Conservation (phyloP, 2,888 invertebrate species). For the Cheilosia scutellata region DNA sequence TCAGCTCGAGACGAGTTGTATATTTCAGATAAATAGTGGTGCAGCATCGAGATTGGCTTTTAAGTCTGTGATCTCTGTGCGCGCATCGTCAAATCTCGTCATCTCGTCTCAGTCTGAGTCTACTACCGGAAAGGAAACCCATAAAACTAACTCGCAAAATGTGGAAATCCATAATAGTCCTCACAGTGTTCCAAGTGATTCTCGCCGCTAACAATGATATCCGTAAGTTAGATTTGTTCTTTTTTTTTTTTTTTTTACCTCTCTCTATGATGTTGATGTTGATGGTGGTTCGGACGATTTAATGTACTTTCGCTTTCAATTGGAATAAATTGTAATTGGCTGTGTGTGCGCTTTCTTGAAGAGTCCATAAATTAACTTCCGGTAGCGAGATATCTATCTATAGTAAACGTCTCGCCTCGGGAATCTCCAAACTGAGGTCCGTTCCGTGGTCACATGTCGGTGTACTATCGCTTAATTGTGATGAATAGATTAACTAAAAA, state of each 20-base stretch:
- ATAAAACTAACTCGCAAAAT: constrained; percentile 75
- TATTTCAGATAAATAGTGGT: constrained; percentile 75
- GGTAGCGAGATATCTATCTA: constrained; percentile 34
- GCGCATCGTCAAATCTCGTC: constrained; percentile 68
- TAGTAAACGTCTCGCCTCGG: constrained; percentile 25
- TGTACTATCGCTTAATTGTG: constrained; percentile 17
- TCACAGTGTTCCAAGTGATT: constrained; percentile 77
- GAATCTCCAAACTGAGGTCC: constrained; percentile 26
- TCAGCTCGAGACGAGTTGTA: constrained; percentile 39
- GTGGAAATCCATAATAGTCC: constrained; percentile 78
- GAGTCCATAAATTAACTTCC: constrained; percentile 55
- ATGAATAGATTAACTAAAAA: constrained; percentile 30
- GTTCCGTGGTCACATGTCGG: neutral
- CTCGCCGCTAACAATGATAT: constrained; percentile 78
- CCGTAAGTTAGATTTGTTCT: constrained; percentile 77
- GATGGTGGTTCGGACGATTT: neutral
- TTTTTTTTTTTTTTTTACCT: constrained; percentile 2
- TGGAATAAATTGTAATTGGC: constrained; percentile 40
- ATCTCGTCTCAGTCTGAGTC: constrained; percentile 65
- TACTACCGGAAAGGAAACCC: constrained; percentile 58
- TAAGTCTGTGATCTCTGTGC: constrained; percentile 77
- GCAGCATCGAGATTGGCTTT: constrained; percentile 76
- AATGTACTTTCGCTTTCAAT: constrained; percentile 66
- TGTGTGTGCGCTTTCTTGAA: constrained; percentile 28
- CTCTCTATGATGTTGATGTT: neutral